Evolutionary conservation across 2,888 invertebrate species (phyloP).

Genomic region (Lycocerus yunnanus): DNA sequence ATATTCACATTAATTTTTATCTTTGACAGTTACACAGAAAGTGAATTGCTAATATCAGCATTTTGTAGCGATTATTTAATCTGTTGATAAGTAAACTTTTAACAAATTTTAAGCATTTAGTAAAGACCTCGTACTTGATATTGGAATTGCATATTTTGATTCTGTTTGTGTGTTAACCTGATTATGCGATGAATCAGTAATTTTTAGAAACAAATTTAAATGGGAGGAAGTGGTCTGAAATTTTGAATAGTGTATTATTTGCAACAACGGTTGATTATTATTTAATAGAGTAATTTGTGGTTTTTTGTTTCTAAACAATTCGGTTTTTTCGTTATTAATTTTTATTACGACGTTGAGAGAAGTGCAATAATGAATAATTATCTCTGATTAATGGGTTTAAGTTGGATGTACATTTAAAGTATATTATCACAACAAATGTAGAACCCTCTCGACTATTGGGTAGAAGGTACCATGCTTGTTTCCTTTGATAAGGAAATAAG

Average conservation of each 20-base stretch:
- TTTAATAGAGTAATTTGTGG: neutral
- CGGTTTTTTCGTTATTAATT: neutral
- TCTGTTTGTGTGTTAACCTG: no score
- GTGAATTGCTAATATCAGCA: neutral
- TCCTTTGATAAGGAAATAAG: no score
- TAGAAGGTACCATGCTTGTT: no score
- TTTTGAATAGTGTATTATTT: neutral
- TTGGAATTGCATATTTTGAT: neutral
- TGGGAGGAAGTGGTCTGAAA: neutral
- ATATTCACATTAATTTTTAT: neutral
- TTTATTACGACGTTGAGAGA: no score
- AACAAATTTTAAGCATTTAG: neutral
- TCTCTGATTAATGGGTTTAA: no score
- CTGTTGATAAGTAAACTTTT: neutral
- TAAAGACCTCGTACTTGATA: neutral
- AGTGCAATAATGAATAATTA: no score
- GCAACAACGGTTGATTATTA: neutral
- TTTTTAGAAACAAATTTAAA: neutral
- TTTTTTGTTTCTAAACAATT: neutral
- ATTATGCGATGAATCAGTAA: neutral
- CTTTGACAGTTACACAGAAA: neutral
- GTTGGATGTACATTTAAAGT: no score
- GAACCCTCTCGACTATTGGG: no score
- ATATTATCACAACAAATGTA: no score
- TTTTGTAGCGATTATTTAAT: neutral